phyloP scores from a whole-genome alignment of 2,888 invertebrate species.

The Globia sparganii region DNA sequence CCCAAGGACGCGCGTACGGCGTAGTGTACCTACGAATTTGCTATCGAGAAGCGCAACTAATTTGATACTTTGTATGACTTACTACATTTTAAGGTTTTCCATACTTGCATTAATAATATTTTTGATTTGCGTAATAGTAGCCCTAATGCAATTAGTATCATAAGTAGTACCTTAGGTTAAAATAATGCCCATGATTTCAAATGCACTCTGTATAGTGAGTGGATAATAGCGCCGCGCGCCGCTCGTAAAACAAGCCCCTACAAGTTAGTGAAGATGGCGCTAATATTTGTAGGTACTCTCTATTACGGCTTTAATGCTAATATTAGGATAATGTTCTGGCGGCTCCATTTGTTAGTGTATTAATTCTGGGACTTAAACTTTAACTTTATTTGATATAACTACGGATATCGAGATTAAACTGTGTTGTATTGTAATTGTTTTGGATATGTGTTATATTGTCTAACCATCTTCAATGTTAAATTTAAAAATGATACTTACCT shows the following conservation, averaged over 20 bases:
- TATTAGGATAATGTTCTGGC: not conserved
- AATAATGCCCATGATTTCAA: no score
- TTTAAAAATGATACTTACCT: not conserved
- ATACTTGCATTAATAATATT: no score
- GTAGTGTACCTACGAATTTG: no score
- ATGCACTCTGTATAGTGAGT: no score
- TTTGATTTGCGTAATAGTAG: no score
- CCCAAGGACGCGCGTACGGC: no score
- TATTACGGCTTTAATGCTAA: conserved; percentile 27
- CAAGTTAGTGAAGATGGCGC: conserved; percentile 6
- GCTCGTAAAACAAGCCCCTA: conserved; percentile 41
- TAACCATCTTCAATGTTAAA: not conserved
- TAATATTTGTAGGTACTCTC: not conserved
- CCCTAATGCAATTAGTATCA: no score
- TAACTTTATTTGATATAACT: not conserved
- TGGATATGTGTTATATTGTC: not conserved
- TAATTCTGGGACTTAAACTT: not conserved
- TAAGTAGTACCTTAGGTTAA: no score
- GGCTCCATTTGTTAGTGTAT: not conserved
- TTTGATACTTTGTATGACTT: no score
- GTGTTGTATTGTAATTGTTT: not conserved
- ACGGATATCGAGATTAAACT: no score
- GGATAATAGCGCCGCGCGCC: conserved; percentile 39
- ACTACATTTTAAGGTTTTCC: no score
- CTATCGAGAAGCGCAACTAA: no score